Conservation (phyloP, 2,888 invertebrate species). For the Corbicula japonica region DNA sequence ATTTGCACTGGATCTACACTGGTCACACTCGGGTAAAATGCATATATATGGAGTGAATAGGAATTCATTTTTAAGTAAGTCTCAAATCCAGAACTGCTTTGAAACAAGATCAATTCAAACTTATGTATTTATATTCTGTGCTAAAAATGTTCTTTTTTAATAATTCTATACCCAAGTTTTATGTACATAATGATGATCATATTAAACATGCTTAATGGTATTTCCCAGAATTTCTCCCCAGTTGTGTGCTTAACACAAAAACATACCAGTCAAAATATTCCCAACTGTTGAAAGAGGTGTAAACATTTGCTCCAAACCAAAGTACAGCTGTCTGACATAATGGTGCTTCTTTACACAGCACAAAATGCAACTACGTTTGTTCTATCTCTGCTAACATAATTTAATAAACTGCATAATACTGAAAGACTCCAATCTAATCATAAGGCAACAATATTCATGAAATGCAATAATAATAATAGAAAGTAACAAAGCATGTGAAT, state of each 20-base stretch:
- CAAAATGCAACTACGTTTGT: conserved; percentile 28
- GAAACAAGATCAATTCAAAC: no score
- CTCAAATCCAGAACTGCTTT: no score
- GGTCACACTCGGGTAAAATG: no score
- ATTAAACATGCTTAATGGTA: background rate
- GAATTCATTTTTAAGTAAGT: no score
- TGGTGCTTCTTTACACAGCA: conserved; percentile 11
- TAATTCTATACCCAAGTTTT: background rate
- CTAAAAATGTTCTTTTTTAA: no score
- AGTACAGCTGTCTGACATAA: background rate
- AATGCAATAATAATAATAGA: conserved; percentile 28
- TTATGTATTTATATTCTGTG: no score
- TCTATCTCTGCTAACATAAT: conserved; percentile 23
- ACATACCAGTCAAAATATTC: background rate
- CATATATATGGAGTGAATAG: no score
- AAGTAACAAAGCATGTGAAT: conserved; percentile 17
- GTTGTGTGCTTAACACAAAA: background rate
- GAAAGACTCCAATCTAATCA: conserved; percentile 55
- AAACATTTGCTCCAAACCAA: no score
- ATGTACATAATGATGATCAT: background rate
- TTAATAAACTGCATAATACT: conserved; percentile 56
- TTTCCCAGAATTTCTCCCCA: background rate
- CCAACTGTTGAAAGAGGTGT: background rate
- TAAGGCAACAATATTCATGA: conserved; percentile 55
- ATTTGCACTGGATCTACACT: no score